Base-by-base conservation (phyloP, 2,797 vertebrate species). In the Mallotus villosus region DNA sequence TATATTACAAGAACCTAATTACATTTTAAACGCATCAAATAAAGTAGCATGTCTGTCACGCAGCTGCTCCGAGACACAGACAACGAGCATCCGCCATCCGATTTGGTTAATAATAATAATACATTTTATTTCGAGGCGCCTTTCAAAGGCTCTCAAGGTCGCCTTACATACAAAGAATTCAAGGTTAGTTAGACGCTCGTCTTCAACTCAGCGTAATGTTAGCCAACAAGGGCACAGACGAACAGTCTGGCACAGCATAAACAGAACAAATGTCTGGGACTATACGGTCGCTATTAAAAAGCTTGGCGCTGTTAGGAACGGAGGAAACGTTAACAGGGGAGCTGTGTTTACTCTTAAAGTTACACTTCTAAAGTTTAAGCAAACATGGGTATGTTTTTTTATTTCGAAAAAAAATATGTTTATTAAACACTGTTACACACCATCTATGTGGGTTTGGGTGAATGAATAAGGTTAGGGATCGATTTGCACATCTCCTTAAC, bases 191-290 rank as follows among this genome's bases (percentile, higher is more conserved):
- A 68, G 70, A 71, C 71, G 0, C 29, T 22, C 41, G 53, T 77
- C 68, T 68, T 78, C 65, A 2, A 75, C 62, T 82, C 78, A 37
- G 82, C 66, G 74, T 75, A 82, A 88, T 63, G 53, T 37, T 76
- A 86, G 22, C 81, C 70, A 73, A 82, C 17, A 0, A 41, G 63
- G 59, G 79, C 69, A 55, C 53, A 74, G 37, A 70, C 21, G 62
- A 62, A 66, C 19, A 58, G 57, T 11, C 61, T 6, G 72, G 72
- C 0, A 3, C 34, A 51, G 74, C 63, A 72, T 64, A 72, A 51
- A 71, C 68, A 72, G 57, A 34, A 70, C 68, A 72, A 57, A 41
- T 58, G 64, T 74, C 68, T 7, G 46, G 37, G 58, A 63, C 49
- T 41, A 22, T 22, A 29, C 46, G 53, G 62, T 57, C 16, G 73